phyloP scores from a whole-genome alignment of 2,888 invertebrate genomes.

The Tribolium freemani region DNA sequence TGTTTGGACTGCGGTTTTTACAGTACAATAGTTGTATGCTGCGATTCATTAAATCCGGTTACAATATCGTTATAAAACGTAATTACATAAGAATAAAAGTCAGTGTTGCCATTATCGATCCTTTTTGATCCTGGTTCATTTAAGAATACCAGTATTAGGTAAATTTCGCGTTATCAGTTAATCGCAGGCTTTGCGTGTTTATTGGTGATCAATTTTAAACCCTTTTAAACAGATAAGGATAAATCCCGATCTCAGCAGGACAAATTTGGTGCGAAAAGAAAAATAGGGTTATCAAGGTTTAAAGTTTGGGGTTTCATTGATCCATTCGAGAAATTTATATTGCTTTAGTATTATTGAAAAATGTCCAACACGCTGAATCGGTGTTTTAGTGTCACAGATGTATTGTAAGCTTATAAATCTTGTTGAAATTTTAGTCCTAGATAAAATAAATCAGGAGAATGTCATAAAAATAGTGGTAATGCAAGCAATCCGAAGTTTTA shows the following conservation, averaged over 20 bases:
- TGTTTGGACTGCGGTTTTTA: not conserved
- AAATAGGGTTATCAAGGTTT: not conserved
- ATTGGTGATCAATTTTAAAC: slow-evolving; percentile 7
- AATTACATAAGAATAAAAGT: too few species aligned
- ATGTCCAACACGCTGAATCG: not conserved
- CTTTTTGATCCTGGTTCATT: too few species aligned
- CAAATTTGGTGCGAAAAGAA: slow-evolving; percentile 16
- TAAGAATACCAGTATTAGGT: too few species aligned
- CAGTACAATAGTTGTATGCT: not conserved
- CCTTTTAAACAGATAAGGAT: not conserved
- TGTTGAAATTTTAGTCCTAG: slow-evolving; percentile 1
- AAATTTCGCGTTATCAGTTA: not conserved
- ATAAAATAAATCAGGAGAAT: slow-evolving; percentile 13
- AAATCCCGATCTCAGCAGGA: slow-evolving; percentile 4
- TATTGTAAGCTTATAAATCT: slow-evolving; percentile 9
- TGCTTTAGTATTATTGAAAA: slow-evolving; percentile 5
- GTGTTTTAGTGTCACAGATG: slow-evolving; percentile 10
- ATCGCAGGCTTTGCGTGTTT: not conserved
- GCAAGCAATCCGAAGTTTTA: slow-evolving; percentile 7
- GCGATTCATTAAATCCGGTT: not conserved
- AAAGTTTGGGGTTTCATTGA: slow-evolving; percentile 1
- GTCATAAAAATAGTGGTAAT: slow-evolving; percentile 14
- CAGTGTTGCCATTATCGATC: too few species aligned
- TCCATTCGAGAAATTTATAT: slow-evolving; percentile 7
- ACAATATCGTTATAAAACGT: not conserved